A percentile compares a stretch with the other conserved stretches of the same genome.
Evolutionary conservation across 1,140 invertebrate genomes (phyloP).

Genomic region (Goniozus legneri): DNA sequence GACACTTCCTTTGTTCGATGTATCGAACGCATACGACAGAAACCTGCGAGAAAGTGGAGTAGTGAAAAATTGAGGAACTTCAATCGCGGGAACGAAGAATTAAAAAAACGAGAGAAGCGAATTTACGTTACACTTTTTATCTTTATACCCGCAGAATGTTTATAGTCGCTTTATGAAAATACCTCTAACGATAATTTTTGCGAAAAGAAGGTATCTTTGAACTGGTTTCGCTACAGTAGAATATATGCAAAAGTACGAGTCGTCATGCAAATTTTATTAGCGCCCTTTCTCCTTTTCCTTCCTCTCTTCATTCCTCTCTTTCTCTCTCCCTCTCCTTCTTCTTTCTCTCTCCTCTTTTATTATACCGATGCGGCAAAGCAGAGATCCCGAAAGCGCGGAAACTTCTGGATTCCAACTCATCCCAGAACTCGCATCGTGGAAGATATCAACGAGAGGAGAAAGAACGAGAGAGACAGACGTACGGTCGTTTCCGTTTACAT

Average conservation of each 20-base stretch:
- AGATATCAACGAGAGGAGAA: neutral
- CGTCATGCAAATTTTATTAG: constrained; percentile 24
- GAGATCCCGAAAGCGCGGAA: neutral
- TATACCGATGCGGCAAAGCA: too few species aligned
- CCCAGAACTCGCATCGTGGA: too few species aligned
- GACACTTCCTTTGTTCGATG: too few species aligned
- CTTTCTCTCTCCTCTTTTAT: neutral
- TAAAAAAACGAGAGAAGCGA: neutral
- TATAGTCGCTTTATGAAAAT: too few species aligned
- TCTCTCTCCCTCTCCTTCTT: constrained; percentile 2
- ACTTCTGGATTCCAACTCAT: neutral
- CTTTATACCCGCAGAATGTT: neutral
- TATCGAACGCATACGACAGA: too few species aligned
- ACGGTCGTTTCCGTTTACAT: constrained; percentile 28
- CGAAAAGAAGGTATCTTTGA: too few species aligned
- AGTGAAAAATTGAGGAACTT: neutral
- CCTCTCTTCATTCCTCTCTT: neutral
- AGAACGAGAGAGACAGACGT: neutral
- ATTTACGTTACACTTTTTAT: neutral
- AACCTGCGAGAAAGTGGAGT: too few species aligned
- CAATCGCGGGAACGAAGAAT: neutral
- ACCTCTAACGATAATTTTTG: neutral
- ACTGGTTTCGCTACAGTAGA: too few species aligned
- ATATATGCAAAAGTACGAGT: constrained; percentile 11
- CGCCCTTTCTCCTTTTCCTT: constrained; percentile 8